Base-by-base conservation (phyloP, 2,888 invertebrate species). In the Colostygia pectinataria region DNA sequence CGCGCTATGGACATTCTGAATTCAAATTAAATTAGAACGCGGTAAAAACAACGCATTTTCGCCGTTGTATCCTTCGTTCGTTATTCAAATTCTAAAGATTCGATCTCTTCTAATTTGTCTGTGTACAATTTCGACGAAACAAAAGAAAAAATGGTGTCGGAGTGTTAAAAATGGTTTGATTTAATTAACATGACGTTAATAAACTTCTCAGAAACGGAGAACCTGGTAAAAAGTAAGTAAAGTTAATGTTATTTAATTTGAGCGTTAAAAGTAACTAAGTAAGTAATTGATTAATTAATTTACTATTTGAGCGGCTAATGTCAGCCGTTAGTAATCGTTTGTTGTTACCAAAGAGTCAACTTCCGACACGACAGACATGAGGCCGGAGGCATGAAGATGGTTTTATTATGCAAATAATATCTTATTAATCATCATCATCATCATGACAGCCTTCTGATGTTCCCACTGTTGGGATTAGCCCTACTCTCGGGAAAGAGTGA, bases 11-110 rank as follows among this genome's bases (percentile, higher is more conserved):
- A 83, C 82, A 82, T 85, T 81, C 83, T 77, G 65, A 83, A 86
- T 84, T 83, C 79, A 79, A 88, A 86, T 89, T 89, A 88, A 89
- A 88, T 88, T 88, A 88, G 85, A 88, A 79, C 79, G 75, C 80
- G 80, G 84, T 83, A 87, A 87, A 86, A 89, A 88, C 88, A 83
- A 82, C 83, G 80, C 77, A 78, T 87, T 82, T 83, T 81, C 83
- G 81, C 73, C 77, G 40, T 68, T 25, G 6, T 20, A 6, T 20
- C 4, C 63, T 71, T 66, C 75, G n/a, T 78, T 77, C 77, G 63
- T 68, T 80, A 80, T 83, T 83, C 77, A 80, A 83, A 81, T 79
- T 81, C 60, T 53, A 65, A 63, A 77, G 88, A 89, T 89, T 82
- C 71, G 78, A 89, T 89, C 90, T 83, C 71, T 70, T 79, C 83